Percentiles rank a stretch among this genome's conserved stretches.
Evolutionary conservation across 1,140 invertebrate species (phyloP).

Genomic region (Agrilus planipennis): DNA sequence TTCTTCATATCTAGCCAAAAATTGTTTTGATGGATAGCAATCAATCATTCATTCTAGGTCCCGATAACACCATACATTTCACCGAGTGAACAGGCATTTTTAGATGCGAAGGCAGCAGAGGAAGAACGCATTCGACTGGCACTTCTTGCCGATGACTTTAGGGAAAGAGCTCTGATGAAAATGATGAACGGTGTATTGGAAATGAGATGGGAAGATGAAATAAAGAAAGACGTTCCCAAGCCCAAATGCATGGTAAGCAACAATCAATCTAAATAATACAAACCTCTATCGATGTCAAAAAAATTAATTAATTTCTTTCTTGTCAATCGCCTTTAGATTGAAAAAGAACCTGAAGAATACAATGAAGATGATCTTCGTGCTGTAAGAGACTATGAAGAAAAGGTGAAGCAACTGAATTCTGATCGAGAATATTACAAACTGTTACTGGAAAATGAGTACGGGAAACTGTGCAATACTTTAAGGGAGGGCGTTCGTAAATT

Average conservation of each 20-base stretch:
- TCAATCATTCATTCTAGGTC: constrained; percentile 32
- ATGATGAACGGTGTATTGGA: constrained; percentile 70
- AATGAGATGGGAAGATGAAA: constrained; percentile 55
- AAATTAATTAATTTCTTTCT: background rate
- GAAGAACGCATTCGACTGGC: constrained; percentile 39
- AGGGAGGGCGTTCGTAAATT: constrained; percentile 47
- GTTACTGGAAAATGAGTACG: constrained; percentile 47
- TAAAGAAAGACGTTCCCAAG: constrained; percentile 54
- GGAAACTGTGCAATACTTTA: constrained; percentile 36
- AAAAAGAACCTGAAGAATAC: constrained; percentile 46
- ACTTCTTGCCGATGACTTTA: constrained; percentile 47
- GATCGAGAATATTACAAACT: constrained; percentile 50
- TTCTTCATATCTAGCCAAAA: constrained; percentile 3
- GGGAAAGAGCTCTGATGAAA: constrained; percentile 47
- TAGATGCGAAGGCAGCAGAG: constrained; percentile 40
- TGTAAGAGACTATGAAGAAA: constrained; percentile 48
- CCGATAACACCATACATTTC: constrained; percentile 38
- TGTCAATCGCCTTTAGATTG: constrained; percentile 33
- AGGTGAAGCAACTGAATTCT: constrained; percentile 39
- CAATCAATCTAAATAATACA: constrained; percentile 4
- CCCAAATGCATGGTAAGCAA: constrained; percentile 49
- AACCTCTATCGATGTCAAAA: background rate
- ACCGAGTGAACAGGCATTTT: constrained; percentile 39
- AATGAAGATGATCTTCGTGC: constrained; percentile 44
- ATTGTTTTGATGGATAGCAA: background rate